phyloP scores from a whole-genome alignment of 1,140 invertebrate genomes.

The Oncopeltus fasciatus region DNA sequence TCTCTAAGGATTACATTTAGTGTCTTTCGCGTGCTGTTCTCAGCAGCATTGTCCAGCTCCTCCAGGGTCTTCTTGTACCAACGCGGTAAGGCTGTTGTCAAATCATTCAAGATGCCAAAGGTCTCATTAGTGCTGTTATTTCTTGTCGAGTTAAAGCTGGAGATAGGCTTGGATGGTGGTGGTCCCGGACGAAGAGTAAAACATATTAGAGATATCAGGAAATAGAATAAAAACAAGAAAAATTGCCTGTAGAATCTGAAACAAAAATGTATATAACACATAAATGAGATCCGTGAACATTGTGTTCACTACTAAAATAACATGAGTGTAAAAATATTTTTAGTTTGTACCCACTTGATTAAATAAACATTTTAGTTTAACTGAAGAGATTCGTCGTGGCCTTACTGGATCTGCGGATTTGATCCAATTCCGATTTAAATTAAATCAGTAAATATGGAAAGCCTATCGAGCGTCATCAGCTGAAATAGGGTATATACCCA shows the following conservation, averaged over 20 bases:
- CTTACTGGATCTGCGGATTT: too few species aligned
- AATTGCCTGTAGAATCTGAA: constrained; percentile 82
- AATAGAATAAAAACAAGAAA: constrained; percentile 77
- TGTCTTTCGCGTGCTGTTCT: background rate
- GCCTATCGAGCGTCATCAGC: too few species aligned
- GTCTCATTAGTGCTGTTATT: background rate
- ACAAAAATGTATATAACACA: too few species aligned
- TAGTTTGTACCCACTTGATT: too few species aligned
- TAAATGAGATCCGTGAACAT: too few species aligned
- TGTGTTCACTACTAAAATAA: too few species aligned
- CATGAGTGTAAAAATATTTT: too few species aligned
- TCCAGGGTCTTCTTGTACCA: background rate
- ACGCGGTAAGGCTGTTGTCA: background rate
- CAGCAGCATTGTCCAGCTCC: background rate
- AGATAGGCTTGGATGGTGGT: constrained; percentile 20
- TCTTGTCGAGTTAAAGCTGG: background rate
- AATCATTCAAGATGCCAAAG: background rate
- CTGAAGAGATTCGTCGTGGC: too few species aligned
- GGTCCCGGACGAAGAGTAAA: constrained; percentile 76
- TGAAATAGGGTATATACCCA: too few species aligned
- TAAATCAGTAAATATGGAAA: too few species aligned
- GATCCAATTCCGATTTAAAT: too few species aligned
- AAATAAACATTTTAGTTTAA: too few species aligned
- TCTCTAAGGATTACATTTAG: background rate
- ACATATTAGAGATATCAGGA: constrained; percentile 69